Base-by-base conservation (phyloP, 2,888 invertebrate genomes). In the Pemphredon lugubris region DNA sequence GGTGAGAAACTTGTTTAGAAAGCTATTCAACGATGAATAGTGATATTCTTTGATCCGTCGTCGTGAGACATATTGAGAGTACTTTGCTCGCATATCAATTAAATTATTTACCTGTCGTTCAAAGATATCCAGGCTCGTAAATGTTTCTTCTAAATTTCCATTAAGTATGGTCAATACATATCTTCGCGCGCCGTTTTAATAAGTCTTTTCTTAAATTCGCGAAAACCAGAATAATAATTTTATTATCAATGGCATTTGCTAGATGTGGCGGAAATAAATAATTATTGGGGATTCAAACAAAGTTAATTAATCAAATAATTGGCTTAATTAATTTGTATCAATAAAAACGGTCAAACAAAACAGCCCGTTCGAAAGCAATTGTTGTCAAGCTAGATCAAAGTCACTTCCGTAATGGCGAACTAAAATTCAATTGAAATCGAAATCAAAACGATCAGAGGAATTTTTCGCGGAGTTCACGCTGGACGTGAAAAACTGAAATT, bases 401-500 rank as follows among this genome's bases (percentile, higher is more conserved):
- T n/a, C n/a, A n/a, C n/a, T n/a, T n/a, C n/a, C n/a, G n/a, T n/a
- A n/a, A n/a, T n/a, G n/a, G n/a, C n/a, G n/a, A n/a, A n/a, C 34
- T 5, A 34, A 39, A 40, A 40, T 7, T 40, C 14, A 20, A n/a
- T 13, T 44, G 23, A 14, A 14, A 13, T 5, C 1, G 14, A 7
- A 7, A 7, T n/a, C n/a, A n/a, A n/a, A n/a, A n/a, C n/a, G n/a
- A n/a, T n/a, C n/a, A 2, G 11, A 42, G 32, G 54, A 51, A 58
- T 55, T 54, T n/a, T 58, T 26, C 47, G 39, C 32, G 4, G 18
- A 68, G 42, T 66, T 74, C 84, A 72, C 79, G 84, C 84, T 84
- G 84, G 84, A 63, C 84, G 82, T 75, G 81, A 68, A 58, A 6
- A 18, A 21, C 23, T 2, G 14, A 44, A 57, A 67, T 67, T 67